These are phyloP conservation scores for Dryomyza anilis DNA, from an alignment of 2,888 invertebrate genomes.

Conservation along the genomic window DNA sequence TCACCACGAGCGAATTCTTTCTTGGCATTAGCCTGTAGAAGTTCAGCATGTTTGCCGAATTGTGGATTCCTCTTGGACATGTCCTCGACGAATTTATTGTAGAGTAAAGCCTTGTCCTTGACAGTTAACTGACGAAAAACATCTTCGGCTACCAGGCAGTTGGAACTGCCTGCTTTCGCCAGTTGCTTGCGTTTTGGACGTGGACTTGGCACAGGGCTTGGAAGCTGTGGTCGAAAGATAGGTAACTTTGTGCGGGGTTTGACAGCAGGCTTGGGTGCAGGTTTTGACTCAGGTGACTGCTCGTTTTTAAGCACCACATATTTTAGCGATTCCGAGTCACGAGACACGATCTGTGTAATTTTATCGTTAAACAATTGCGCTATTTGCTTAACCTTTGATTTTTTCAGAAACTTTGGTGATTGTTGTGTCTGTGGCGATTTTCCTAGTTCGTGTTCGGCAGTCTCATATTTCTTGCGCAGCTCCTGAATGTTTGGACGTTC, in stretches of 20 bases:
- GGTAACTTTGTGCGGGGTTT: constrained; percentile 19
- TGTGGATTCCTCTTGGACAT: constrained; percentile 47
- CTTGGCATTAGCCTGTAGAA: constrained; percentile 40
- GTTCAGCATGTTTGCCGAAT: constrained; percentile 43
- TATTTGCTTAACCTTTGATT: constrained; percentile 51
- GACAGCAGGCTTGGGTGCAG: neutral
- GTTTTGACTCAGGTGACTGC: constrained; percentile 26
- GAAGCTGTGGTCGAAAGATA: constrained; percentile 24
- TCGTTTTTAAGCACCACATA: no score
- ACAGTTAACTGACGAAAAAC: constrained; percentile 53
- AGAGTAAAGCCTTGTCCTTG: constrained; percentile 53
- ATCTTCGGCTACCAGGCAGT: constrained; percentile 50
- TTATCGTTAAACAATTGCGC: constrained; percentile 52
- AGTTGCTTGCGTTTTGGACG: constrained; percentile 23
- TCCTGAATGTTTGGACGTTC: constrained; percentile 37
- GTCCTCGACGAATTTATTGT: constrained; percentile 45
- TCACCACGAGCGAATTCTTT: constrained; percentile 44
- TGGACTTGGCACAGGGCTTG: constrained; percentile 36
- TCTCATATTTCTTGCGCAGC: constrained; percentile 47
- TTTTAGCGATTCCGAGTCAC: no score
- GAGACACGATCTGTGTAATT: constrained; percentile 44
- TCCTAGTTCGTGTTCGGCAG: neutral
- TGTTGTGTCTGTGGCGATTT: constrained; percentile 18
- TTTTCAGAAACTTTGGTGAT: constrained; percentile 34
- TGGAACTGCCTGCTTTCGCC: constrained; percentile 34